A percentile compares a stretch with the other conserved stretches of the same genome.
phyloP scores from a whole-genome alignment of 2,113 vertebrate genomes.

The Nycticebus coucang region DNA sequence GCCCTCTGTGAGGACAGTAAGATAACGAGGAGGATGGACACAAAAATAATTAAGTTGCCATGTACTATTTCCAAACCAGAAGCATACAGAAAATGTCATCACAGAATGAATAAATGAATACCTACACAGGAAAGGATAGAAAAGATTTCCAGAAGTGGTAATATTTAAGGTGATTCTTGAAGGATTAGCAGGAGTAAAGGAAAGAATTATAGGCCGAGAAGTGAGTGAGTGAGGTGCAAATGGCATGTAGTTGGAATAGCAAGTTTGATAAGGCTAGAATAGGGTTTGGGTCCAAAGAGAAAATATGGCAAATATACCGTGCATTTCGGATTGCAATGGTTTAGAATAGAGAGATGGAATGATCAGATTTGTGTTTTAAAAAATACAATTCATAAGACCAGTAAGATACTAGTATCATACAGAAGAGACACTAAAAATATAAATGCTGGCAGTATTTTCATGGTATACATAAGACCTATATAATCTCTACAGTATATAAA shows the following conservation, averaged over 20 bases:
- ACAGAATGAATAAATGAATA: neutral
- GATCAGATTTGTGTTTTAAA: slow-evolving; percentile 22
- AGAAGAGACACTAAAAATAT: neutral
- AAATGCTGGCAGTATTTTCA: neutral
- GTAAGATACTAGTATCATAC: neutral
- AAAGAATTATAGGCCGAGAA: neutral
- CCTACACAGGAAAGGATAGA: neutral
- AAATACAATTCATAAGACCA: neutral
- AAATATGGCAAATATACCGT: neutral
- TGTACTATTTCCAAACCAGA: neutral
- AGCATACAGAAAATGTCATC: neutral
- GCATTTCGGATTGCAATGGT: neutral
- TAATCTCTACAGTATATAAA: neutral
- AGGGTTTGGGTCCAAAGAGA: neutral
- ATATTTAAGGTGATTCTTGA: neutral
- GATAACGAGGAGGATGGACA: neutral
- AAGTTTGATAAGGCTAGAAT: neutral
- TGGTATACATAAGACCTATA: neutral
- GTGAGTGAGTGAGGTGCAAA: neutral
- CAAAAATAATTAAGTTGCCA: slow-evolving; percentile 10
- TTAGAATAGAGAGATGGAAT: neutral
- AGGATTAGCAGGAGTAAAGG: neutral
- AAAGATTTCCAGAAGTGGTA: neutral
- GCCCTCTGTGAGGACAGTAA: neutral
- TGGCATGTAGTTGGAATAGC: neutral